Conservation (phyloP, 2,797 vertebrate genomes). For the Pseudomugil gertrudae region DNA sequence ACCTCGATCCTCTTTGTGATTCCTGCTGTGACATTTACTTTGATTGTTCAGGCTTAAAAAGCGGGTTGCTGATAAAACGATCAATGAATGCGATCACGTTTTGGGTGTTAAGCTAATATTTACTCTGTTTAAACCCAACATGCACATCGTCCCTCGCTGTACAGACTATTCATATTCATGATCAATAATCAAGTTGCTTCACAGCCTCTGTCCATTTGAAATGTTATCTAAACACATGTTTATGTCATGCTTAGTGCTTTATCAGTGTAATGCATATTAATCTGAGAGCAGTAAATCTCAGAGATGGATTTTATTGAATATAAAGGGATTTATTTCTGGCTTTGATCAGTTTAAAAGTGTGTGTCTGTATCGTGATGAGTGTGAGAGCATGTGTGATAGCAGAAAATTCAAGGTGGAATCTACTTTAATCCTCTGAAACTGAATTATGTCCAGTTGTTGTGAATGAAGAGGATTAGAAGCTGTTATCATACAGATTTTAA, state of each 20-base stretch:
- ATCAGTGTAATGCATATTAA: not conserved
- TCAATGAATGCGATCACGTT: not conserved
- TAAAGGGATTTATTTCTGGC: accelerated
- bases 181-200: not conserved
- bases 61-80: not conserved
- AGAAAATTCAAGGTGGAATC: not conserved
- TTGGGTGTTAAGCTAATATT: not conserved
- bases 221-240: not conserved
- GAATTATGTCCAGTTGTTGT: slow-evolving; percentile 11
- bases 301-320: not conserved
- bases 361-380: not conserved
- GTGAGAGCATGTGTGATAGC: not conserved
- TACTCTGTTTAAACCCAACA: not conserved
- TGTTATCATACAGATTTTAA: not conserved
- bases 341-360: not conserved
- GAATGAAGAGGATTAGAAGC: not conserved
- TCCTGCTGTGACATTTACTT: not conserved
- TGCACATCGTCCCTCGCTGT: not conserved
- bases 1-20: not conserved
- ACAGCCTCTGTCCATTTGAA: not conserved
- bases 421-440: not conserved
- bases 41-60: not conserved
- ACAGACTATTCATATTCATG: not conserved
- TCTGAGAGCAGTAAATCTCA: not conserved
- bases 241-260: not conserved